A percentile compares a stretch with the other conserved stretches of the same genome.
These are phyloP conservation scores for Alectoris magna DNA, from an alignment of 2,797 vertebrate species.

Conservation along the genomic window DNA sequence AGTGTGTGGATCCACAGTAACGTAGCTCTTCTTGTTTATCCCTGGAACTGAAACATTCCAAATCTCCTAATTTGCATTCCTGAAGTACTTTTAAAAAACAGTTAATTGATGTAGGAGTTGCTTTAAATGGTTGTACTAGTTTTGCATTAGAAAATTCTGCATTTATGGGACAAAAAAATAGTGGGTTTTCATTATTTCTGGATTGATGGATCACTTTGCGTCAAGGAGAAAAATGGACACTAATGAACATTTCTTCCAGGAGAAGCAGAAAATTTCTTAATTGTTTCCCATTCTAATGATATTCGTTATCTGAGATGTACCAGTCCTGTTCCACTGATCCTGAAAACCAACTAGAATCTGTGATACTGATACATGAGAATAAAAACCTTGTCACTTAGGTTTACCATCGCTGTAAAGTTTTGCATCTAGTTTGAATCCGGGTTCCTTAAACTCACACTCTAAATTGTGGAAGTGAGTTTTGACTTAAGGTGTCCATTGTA, in stretches of 20 bases:
- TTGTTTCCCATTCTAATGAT: neutral
- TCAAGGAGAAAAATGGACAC: neutral
- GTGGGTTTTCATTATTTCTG: neutral
- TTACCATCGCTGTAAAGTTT: neutral
- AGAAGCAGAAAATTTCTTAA: neutral
- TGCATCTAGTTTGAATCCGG: neutral
- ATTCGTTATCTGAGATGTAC: neutral
- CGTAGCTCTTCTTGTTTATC: neutral
- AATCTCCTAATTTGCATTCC: neutral
- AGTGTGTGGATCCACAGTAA: neutral
- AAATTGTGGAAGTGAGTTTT: neutral
- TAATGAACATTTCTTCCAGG: neutral
- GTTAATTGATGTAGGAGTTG: neutral
- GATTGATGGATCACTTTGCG: neutral
- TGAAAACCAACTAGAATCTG: neutral
- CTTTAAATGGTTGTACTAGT: neutral
- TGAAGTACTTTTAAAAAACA: neutral
- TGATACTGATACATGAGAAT: neutral
- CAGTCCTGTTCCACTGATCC: neutral
- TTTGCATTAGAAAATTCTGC: neutral
- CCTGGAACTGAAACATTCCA: neutral
- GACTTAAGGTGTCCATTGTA: neutral
- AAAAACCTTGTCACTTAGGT: neutral
- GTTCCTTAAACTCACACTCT: too few relatives aligned
- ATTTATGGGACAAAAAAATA: neutral